These are phyloP conservation scores for Baccha elongata DNA, from an alignment of 2,888 invertebrate species.

Conservation along the genomic window DNA sequence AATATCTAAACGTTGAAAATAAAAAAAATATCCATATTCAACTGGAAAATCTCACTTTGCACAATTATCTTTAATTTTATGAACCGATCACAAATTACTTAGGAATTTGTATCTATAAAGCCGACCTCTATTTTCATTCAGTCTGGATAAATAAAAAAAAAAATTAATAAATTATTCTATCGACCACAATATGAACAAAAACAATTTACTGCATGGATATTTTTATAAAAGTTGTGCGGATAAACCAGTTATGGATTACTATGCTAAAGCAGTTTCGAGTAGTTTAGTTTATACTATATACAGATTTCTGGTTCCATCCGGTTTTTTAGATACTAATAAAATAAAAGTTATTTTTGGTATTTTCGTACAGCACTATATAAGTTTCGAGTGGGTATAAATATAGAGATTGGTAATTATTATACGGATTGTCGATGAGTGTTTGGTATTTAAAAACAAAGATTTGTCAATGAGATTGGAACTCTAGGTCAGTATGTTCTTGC, in stretches of 20 bases:
- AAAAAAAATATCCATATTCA: background rate
- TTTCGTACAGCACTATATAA: background rate
- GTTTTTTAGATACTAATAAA: constrained; percentile 3
- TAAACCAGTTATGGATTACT: constrained; percentile 33
- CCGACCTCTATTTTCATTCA: background rate
- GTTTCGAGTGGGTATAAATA: background rate
- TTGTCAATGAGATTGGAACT: background rate
- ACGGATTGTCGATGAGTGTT: background rate
- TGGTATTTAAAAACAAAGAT: background rate
- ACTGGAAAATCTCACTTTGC: constrained; percentile 13
- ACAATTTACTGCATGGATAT: constrained; percentile 43
- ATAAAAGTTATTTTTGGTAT: background rate
- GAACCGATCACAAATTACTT: constrained; percentile 28
- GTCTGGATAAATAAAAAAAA: constrained; percentile 10
- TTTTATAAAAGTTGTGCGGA: constrained; percentile 44
- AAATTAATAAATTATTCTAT: constrained; percentile 40
- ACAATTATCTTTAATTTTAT: constrained; percentile 44
- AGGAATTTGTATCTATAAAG: constrained; percentile 16
- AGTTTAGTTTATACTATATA: background rate
- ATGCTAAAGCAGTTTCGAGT: constrained; percentile 1
- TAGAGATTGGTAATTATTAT: background rate
- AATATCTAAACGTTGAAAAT: background rate
- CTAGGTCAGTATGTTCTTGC: constrained; percentile 20
- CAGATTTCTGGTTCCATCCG: constrained; percentile 19
- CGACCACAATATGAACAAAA: constrained; percentile 15